Evolutionary conservation across 2,888 invertebrate species (phyloP).

Genomic region (Caenorhabditis uteleia): DNA sequence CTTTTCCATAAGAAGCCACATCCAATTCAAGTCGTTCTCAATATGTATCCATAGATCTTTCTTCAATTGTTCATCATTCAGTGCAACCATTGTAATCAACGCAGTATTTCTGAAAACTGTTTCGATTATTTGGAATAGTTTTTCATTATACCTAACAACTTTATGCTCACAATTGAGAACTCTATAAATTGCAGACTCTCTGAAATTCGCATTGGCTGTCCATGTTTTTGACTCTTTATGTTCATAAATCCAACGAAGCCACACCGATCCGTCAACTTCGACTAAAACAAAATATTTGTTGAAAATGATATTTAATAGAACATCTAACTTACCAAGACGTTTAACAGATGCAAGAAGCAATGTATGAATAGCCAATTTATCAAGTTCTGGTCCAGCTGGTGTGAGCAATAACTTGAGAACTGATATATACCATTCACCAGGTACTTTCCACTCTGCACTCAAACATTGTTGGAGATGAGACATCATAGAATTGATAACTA

Average conservation of each 20-base stretch:
- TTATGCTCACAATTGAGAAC: slow-evolving; percentile 41
- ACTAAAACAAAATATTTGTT: slow-evolving; percentile 37
- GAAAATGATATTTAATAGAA: too few relatives aligned
- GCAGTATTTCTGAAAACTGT: slow-evolving; percentile 89
- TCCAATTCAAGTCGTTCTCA: slow-evolving; percentile 32
- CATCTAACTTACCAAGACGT: slow-evolving; percentile 35
- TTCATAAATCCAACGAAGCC: slow-evolving; percentile 57
- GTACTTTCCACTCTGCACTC: slow-evolving; percentile 21
- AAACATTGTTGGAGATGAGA: too few relatives aligned
- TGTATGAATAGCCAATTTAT: slow-evolving; percentile 45
- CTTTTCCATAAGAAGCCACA: slow-evolving; percentile 31
- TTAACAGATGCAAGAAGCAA: slow-evolving; percentile 48
- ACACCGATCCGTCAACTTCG: slow-evolving; percentile 57
- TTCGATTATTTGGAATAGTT: too few relatives aligned
- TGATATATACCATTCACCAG: slow-evolving; percentile 47
- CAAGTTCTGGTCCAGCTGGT: slow-evolving; percentile 32
- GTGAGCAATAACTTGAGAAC: too few relatives aligned
- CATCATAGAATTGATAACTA: too few relatives aligned
- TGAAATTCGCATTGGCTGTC: slow-evolving; percentile 39
- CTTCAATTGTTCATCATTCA: slow-evolving; percentile 75
- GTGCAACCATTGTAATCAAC: slow-evolving; percentile 86
- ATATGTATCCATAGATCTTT: slow-evolving; percentile 46
- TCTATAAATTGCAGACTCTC: slow-evolving; percentile 28
- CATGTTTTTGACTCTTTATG: slow-evolving; percentile 40
- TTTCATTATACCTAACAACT: slow-evolving; percentile 27